Base-by-base conservation (phyloP, 2,888 invertebrate genomes). In the Caradrina kadenii region DNA sequence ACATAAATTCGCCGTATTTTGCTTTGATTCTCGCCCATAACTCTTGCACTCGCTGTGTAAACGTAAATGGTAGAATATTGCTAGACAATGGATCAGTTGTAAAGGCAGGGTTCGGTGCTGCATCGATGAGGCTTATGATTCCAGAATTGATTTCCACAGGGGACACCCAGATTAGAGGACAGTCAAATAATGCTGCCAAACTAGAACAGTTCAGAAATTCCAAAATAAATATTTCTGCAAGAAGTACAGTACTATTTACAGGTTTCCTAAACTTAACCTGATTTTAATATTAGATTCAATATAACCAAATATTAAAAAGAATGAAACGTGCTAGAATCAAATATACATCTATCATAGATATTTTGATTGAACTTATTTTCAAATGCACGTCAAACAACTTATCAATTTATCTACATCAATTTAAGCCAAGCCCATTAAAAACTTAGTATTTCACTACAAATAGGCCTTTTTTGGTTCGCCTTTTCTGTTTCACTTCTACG, bases 111-210 rank as follows among this genome's bases (percentile, higher is more conserved):
- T 86, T 89, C 0, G 86, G 69, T 0, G 79, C 69, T 42, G 89
- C 89, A 54, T 93, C 92, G 0, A 94, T 86, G 2, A 92, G 71
- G 2, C 82, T 79, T 6, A 91, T 63, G 0, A 89, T 69, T 49
- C 76, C 56, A 54, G 87, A 86, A 69, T 93, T 91, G 0, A 92
- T 87, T 13, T 91, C 90, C 26, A 91, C 69, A 0, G 92, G 83
- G 0, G 90, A 89, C 0, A 88, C 69, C 92, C 92, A 94, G 26
- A 94, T 90, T 8, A 89, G 78, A 0, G 94, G 94, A 48, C 90
- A 90, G 13, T 89, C 75, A 70, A 84, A 93, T 0, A 93, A 77
- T 31, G 90, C 66, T 11, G 91, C 83, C 2, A 92, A 85, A 2
- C 94, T 94, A 84, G 19, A 89, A 90, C 3, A 39, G 11, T 13